Base-by-base conservation (phyloP, 2,888 invertebrate species). In the Eristalis arbustorum region DNA sequence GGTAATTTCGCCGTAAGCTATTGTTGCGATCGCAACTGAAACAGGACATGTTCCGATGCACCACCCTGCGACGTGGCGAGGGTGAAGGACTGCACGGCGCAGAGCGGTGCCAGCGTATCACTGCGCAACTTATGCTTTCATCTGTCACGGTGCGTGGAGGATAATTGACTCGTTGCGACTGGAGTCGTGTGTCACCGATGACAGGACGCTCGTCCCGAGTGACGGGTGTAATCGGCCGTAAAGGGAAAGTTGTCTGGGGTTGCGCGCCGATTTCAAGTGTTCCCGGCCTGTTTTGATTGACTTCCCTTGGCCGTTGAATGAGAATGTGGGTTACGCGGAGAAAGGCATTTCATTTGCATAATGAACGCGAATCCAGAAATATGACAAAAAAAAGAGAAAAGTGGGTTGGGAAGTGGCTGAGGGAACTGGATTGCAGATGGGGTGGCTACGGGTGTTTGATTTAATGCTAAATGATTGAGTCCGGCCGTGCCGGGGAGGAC, bases 171-270 rank as follows among this genome's bases (percentile, higher is more conserved):
- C 62, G 76, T 56, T 23, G 25, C 25, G 25, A 40, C 62, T 56
- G 62, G 62, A 62, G n/a, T 61, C 37, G 49, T 31, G 34, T 28
- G 57, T 31, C 62, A 64, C 77, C 40, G 77, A 63, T 78, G 77
- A 78, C 64, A 78, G 64, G 34, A 28, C 64, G 69, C 37, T 56
- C 63, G 59, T 71, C 63, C 56, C 4, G 37, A 64, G 59, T 71
- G 78, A 78, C 78, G 78, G 78, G 71, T 78, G 71, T 78, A 78
- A 72, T 78, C 78, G 78, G 59, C 40, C 22, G 71, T 31, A 78
- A 78, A 78, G 42, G 49, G 78, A 78, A 78, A 57, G 71, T 71
- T 57, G 31, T 18, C 37, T 56, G 40, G 69, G 71, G 63, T 71
- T 59, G 71, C 22, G 31, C 22, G 11, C 18, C 10, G 31, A 34